Conservation (phyloP, 2,113 vertebrate genomes). For the Prietella phreatophila region DNA sequence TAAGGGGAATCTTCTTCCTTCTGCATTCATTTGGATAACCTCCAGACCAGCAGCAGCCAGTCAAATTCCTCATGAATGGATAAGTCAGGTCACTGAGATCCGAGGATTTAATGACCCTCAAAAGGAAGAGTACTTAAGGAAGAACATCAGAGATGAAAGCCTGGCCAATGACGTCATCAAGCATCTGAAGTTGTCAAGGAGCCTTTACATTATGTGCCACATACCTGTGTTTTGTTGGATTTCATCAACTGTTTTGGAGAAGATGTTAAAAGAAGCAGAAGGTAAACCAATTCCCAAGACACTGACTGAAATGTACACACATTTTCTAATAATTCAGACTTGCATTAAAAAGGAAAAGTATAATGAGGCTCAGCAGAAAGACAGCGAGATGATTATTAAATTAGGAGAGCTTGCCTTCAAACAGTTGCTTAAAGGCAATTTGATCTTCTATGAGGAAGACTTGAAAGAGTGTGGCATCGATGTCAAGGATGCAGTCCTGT, state of each 20-base stretch:
- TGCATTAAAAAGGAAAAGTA: conserved; percentile 10
- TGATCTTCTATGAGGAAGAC: conserved; percentile 44
- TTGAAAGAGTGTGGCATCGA: conserved; percentile 32
- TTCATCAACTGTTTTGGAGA: conserved; percentile 36
- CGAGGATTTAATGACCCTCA: conserved; percentile 37
- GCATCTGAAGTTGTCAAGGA: conserved; percentile 29
- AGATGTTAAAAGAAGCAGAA: conserved; percentile 27
- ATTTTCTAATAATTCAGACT: conserved; percentile 37
- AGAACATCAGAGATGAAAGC: not conserved
- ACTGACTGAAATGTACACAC: conserved; percentile 44
- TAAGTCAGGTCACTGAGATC: conserved; percentile 40
- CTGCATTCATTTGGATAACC: conserved; percentile 32
- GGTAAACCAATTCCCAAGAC: conserved; percentile 23
- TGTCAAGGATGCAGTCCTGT: conserved; percentile 25
- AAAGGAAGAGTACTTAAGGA: conserved; percentile 39
- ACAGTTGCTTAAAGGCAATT: conserved; percentile 40
- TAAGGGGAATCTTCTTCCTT: conserved; percentile 16
- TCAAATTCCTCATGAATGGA: conserved; percentile 18
- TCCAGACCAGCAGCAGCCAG: conserved; percentile 34
- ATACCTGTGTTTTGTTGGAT: conserved; percentile 43
- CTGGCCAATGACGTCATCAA: conserved; percentile 21
- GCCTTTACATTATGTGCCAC: conserved; percentile 45
- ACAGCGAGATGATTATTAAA: conserved; percentile 37
- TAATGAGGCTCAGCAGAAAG: not conserved
- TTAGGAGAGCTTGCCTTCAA: conserved; percentile 35